Base-by-base conservation (phyloP, 2,113 vertebrate genomes). In the Spea multiplicata region DNA sequence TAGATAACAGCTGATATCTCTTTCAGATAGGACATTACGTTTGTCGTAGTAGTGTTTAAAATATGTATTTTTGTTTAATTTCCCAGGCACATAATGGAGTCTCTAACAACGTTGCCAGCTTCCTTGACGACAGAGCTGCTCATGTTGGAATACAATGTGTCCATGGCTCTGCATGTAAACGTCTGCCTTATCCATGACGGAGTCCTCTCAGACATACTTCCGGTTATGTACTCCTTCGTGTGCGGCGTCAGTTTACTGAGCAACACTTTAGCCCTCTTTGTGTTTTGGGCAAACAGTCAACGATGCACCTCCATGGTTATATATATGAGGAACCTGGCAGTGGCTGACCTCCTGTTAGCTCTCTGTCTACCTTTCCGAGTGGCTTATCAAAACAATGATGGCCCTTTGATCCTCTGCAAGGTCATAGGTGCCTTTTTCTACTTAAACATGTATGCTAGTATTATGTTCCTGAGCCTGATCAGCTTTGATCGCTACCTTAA, bases 361-460 rank as follows among this genome's bases (percentile, higher is more conserved):
- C 75, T 91, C 17, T 89, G 87, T 74, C 84, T 91, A 78, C 88
- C 88, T 0, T 69, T 90, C 81, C 81, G 87, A 8, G 83, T 87
- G 0, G 81, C 84, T 14, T 92, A 87, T 74, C 87, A 90, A 45
- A 83, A 84, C 78, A 83, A 68, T 14, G n/a, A 61, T 0, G 83
- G 87, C 0, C 85, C 86, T 3, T 72, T 59, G 4, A 17, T 80
- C 13, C 62, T 91, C 66, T 91, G 91, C 84, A 86, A 85, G 62
- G 5, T 85, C 5, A 62, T 88, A 0, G 87, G 89, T 5, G 71
- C 83, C 3, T 82, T 86, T 66, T 91, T 92, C 83, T 92, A 91
- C 81, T 59, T 89, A 61, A 89, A 89, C 81, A 89, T 92, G 91
- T 90, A 91, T 0, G 83, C 87, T 81, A 91, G 91, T 81, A 90